Base-by-base conservation (phyloP, 2,888 invertebrate species). In the Xestia xanthographa region DNA sequence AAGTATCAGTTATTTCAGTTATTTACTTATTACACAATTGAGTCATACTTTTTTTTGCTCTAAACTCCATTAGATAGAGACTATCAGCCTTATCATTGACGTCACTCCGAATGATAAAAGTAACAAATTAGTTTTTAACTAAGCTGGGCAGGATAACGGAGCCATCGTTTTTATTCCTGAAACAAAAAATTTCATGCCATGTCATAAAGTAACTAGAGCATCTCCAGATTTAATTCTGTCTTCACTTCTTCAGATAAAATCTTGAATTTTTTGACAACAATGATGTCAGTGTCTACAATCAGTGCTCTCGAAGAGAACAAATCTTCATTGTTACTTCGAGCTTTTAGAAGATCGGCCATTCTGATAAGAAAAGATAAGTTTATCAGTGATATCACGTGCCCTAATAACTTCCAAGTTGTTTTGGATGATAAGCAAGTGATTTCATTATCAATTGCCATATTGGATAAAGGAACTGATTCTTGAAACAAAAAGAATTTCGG, bases 61-160 rank as follows among this genome's bases (percentile, higher is more conserved):
- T 63, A 68, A 72, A 77, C 67, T 75, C 29, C 34, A 66, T 69
- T 68, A 79, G 70, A 73, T 77, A 80, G 41, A 63, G 62, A 41
- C 62, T 88, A 88, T 87, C 85, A 70, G 60, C 11, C 67, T n/a
- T 88, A 87, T 82, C 85, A 81, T 58, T 85, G 80, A 84, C 87
- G 87, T 84, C 87, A 85, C 38, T 66, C 6, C 6, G 45, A 67
- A 71, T 82, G 85, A 85, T 85, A 86, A 86, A 69, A 72, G 73
- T 76, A 74, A 83, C 70, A 77, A 87, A 81, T 79, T 77, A 77
- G 63, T 79, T 86, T 84, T 83, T 68, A 70, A 75, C 71, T 82
- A 82, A 82, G 82, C 80, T 73, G 12, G 53, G 41, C 50, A 75
- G 79, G 63, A 77, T 82, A 83, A 80, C 26, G 67, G 63, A 75